Evolutionary conservation across 2,797 vertebrate genomes (phyloP), one percentile per base, ranked within the genome.

Genomic region (Xenopus petersii): DNA sequence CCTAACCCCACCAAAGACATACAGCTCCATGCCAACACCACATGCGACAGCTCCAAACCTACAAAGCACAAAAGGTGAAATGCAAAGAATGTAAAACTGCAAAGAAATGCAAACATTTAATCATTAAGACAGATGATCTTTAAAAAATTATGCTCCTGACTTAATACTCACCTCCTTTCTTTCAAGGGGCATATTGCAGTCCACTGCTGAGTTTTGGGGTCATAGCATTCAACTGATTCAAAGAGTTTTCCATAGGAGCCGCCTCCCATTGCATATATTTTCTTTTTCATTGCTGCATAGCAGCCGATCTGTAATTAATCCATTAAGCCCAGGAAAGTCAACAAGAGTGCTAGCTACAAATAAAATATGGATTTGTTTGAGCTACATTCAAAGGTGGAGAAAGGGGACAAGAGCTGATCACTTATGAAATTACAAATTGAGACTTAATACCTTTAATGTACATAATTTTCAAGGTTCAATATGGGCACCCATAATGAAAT

Each of bases 241-340:
- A 97, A 98, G 33, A 99, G 93, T 68, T 99, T 99, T 70, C 98
- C 98, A 0, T 96, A 98, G 0, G 96, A 98, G 58, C 98, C 96
- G 12, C 98, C 98, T 1, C 96, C 97, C 87, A 99, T 98, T 82
- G 97, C 96, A 63, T 97, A 99, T 87, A 99, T 96, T 87, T 94
- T 98, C 90, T 99, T 99, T 79, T 96, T 98, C 98, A 99, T 98
- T 75, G 95, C 87, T 82, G 96, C 95, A 74, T 97, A 99, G 90
- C 96, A 97, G 87, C 96, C 96, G 59, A 99, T 96, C 98, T 99
- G 84, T 69, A 30, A 46, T 81, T 61, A 46, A 77, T 36, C 61
- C 55, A 64, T 33, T 77, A 64, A 73, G 21, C 5, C 12, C 30
- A 69, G 10, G 8, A 64, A 55, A 73, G 33, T 67, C 69, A 64